Evolutionary conservation across 2,888 invertebrate genomes (phyloP).

Genomic region (Microctonus hyperodae): DNA sequence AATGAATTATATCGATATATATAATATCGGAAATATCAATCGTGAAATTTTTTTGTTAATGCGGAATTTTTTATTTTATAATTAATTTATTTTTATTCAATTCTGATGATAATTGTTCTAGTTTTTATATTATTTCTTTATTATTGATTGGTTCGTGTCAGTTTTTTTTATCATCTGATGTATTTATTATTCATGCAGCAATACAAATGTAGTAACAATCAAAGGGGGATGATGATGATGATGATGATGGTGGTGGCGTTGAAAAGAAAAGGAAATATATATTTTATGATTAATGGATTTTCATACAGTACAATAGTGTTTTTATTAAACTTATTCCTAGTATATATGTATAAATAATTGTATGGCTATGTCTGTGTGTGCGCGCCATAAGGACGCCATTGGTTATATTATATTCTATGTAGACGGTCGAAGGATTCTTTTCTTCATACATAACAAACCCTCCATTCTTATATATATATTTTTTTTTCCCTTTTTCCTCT

Average conservation of each 20-base stretch:
- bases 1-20: no score
- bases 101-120: no score
- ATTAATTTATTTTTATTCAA: no score
- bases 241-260: slow-evolving; percentile 19
- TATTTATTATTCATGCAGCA: slow-evolving; percentile 17
- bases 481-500: slow-evolving; percentile 26
- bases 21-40: background rate
- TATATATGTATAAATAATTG: background rate
- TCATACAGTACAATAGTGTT: slow-evolving; percentile 58
- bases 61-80: no score
- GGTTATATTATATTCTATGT: background rate
- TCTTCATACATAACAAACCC: slow-evolving; percentile 47
- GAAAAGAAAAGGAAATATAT: slow-evolving; percentile 36
- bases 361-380: background rate
- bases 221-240: slow-evolving; percentile 50
- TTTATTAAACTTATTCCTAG: slow-evolving; percentile 62
- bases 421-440: slow-evolving; percentile 20
- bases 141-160: background rate
- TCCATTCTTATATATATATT: slow-evolving; percentile 39
- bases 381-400: slow-evolving; percentile 8
- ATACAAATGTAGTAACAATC: slow-evolving; percentile 41
- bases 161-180: background rate
- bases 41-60: background rate
- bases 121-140: background rate
- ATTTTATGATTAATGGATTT: slow-evolving; percentile 60